Percentiles rank a stretch among this genome's conserved stretches.
Evolutionary conservation across 2,888 invertebrate genomes (phyloP).

Genomic region (Aelia acuminata): DNA sequence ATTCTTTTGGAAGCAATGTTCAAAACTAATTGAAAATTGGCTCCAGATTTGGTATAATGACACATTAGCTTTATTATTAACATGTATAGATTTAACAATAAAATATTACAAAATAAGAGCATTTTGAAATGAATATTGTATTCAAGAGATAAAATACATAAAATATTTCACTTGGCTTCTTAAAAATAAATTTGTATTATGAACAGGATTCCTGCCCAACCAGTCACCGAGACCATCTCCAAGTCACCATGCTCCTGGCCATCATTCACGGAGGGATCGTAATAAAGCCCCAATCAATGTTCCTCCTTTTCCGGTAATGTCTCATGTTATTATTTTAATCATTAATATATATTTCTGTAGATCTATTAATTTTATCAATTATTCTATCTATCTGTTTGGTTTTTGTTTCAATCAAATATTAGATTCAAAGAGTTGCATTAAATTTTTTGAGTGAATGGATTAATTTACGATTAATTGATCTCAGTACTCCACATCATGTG

Average conservation of each 20-base stretch:
- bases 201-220: slow-evolving; percentile 65
- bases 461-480: no score
- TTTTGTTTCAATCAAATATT: no score
- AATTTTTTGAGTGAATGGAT: no score
- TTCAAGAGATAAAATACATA: not conserved
- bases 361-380: no score
- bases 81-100: not conserved
- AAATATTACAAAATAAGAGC: not conserved
- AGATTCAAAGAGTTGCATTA: no score
- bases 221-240: slow-evolving; percentile 72
- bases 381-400: no score
- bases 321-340: not conserved
- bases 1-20: not conserved
- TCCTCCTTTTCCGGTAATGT: slow-evolving; percentile 73
- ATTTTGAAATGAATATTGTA: not conserved
- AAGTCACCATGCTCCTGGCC: slow-evolving; percentile 65
- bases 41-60: not conserved
- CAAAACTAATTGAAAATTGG: not conserved
- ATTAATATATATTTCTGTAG: not conserved
- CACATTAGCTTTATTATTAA: not conserved
- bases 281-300: slow-evolving; percentile 73
- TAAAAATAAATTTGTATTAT: not conserved
- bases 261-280: slow-evolving; percentile 70
- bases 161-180: not conserved
- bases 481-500: no score